These are phyloP conservation scores for Euproctis similis DNA, from an alignment of 2,888 invertebrate species.

Conservation along the genomic window DNA sequence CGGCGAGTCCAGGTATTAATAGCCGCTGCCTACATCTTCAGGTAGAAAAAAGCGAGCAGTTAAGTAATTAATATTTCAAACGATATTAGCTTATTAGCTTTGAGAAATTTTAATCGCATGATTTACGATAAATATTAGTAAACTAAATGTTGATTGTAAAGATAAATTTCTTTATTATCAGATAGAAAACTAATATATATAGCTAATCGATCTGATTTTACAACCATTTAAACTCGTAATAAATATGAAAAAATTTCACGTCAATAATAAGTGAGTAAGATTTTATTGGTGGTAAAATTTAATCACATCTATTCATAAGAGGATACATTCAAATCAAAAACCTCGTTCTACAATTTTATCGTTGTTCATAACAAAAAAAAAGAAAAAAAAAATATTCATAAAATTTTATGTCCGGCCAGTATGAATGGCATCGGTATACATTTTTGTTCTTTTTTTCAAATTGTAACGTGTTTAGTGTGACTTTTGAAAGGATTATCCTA, in stretches of 20 bases:
- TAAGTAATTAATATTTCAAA: too few relatives aligned
- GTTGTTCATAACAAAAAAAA: constrained; percentile 47
- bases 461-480: constrained; percentile 38
- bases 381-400: constrained; percentile 42
- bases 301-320: constrained; percentile 40
- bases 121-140: constrained; percentile 21
- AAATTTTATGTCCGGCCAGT: constrained; percentile 44
- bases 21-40: too few relatives aligned
- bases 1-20: too few relatives aligned
- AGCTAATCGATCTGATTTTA: constrained; percentile 30
- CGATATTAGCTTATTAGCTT: too few relatives aligned
- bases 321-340: constrained; percentile 23
- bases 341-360: constrained; percentile 44
- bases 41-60: too few relatives aligned
- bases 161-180: too few relatives aligned
- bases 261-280: constrained; percentile 19
- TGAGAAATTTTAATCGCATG: background rate
- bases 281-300: constrained; percentile 43
- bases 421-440: constrained; percentile 25
- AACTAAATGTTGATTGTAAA: constrained; percentile 23
- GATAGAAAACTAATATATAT: constrained; percentile 24
- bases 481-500: constrained; percentile 43
- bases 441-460: constrained; percentile 22
- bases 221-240: constrained; percentile 26
- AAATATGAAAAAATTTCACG: too few relatives aligned